These are phyloP conservation scores for Carcina quercana DNA, from an alignment of 2,888 invertebrate genomes.

Conservation along the genomic window DNA sequence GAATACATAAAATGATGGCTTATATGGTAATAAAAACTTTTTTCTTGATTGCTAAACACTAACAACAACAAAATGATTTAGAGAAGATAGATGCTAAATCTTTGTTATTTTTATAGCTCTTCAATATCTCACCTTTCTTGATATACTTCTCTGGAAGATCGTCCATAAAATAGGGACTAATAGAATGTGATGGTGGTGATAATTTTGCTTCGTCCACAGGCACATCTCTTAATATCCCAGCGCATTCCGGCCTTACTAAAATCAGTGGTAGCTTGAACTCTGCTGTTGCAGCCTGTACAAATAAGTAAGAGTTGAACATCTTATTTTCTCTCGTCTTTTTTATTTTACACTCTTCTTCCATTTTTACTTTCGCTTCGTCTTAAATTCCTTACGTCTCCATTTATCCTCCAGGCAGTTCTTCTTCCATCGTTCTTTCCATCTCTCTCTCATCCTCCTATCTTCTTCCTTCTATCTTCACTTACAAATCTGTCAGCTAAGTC, in stretches of 20 bases:
- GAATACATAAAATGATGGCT: too few species aligned
- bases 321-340: neutral
- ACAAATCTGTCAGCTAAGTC: constrained; percentile 77
- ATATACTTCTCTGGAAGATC: constrained; percentile 76
- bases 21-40: too few species aligned
- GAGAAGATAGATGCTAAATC: too few species aligned
- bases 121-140: constrained; percentile 77
- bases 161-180: constrained; percentile 80
- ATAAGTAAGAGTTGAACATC: neutral
- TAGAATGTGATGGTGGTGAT: constrained; percentile 72
- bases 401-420: constrained; percentile 10
- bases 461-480: constrained; percentile 28
- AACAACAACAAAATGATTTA: too few species aligned
- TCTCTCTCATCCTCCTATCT: constrained; percentile 9
- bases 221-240: constrained; percentile 75
- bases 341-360: neutral
- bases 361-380: constrained; percentile 16
- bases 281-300: constrained; percentile 76
- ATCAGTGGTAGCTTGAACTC: constrained; percentile 81
- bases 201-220: constrained; percentile 76
- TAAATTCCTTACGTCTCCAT: constrained; percentile 2
- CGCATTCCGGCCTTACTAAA: constrained; percentile 79
- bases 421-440: constrained; percentile 12
- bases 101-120: constrained; percentile 2
- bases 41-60: too few species aligned